Evolutionary conservation across 2,797 vertebrate species (phyloP).

Genomic region (Scolopax bukidnonensis): DNA sequence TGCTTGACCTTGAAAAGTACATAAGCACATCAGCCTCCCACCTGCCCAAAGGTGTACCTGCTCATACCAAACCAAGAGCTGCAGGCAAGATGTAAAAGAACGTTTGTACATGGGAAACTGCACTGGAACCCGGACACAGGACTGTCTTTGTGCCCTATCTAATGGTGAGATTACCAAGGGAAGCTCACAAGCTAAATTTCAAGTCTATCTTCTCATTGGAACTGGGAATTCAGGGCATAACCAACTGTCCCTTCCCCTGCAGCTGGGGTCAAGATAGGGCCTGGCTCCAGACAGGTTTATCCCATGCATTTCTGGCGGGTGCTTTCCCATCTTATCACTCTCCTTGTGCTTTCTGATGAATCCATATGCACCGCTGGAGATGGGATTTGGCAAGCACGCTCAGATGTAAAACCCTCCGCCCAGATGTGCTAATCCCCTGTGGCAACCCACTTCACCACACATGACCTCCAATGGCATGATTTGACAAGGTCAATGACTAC

Average conservation of each 20-base stretch:
- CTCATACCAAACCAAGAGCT: background rate
- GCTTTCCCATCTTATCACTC: background rate
- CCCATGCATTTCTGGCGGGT: background rate
- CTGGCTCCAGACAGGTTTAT: background rate
- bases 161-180: background rate
- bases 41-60: background rate
- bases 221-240: background rate
- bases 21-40: background rate
- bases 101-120: rapidly evolving
- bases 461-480: constrained; percentile 30
- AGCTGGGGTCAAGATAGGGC: background rate
- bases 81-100: background rate
- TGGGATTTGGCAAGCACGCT: constrained; percentile 3
- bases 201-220: background rate
- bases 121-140: background rate
- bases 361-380: background rate
- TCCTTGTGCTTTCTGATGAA: background rate
- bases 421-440: constrained; percentile 66
- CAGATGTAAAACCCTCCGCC: constrained; percentile 31
- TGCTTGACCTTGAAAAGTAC: background rate
- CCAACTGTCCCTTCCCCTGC: background rate
- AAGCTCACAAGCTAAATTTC: background rate
- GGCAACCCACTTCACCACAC: constrained; percentile 53
- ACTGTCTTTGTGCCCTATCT: background rate
- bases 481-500: constrained; percentile 56